Base-by-base conservation (phyloP, 1,140 invertebrate genomes). In the Metopolophium dirhodum region DNA sequence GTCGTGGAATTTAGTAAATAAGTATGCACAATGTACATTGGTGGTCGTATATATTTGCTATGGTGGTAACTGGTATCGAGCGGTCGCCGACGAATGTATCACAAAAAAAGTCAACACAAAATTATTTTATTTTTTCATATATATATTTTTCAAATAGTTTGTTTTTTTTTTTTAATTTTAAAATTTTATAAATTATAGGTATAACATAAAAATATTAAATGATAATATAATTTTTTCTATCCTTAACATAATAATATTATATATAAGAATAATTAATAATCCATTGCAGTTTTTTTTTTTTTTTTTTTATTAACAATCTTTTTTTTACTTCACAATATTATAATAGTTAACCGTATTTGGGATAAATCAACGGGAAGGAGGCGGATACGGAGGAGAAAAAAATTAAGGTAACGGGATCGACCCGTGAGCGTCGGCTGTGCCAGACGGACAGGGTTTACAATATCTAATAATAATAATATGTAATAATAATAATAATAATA, bases 131-230 rank as follows among this genome's bases (percentile, higher is more conserved):
- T 83, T 83, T 37, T 83, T 37, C 37, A 37, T 83, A n/a, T 77
- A 49, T 90, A 68, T 35, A 51, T 90, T 90, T 90, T 90, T 90
- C 41, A 61, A 90, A 90, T n/a, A 68, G 30, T 90, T 90, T 90
- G 47, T 9, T 51, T 88, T 57, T 90, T 90, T 90, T 90, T 90
- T 90, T 90, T 90, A 8, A 35, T 68, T 90, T 68, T 68, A 45
- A 61, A 90, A 90, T 90, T 90, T 61, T 90, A 90, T 90, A 90
- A 90, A 90, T 90, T 90, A 90, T 90, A 68, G 54, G n/a, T 90
- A 68, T 90, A 90, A 90, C 89, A 90, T 90, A 90, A 90, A 90
- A 90, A 90, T 90, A 90, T 26, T 90, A 68, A 57, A 68, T 90
- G 35, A 90, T 90, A 90, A 90, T 90, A 90, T 90, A 90, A 68